A percentile compares a stretch with the other conserved stretches of the same genome.
phyloP scores from a whole-genome alignment of 2,888 invertebrate genomes.

The Tigriopus californicus region DNA sequence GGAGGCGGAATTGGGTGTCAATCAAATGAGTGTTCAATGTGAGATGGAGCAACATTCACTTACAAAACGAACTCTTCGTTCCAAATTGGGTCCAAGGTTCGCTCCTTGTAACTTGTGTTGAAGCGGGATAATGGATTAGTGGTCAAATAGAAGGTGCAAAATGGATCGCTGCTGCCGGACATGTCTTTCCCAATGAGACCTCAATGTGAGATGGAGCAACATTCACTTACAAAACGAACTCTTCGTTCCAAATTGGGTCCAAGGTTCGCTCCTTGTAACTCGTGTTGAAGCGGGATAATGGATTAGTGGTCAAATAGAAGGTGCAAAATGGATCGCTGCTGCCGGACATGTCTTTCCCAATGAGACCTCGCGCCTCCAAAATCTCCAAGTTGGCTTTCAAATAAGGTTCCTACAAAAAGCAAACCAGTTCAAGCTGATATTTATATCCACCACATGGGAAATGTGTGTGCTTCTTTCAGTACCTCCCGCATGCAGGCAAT shows the following conservation, averaged over 20 bases:
- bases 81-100: conserved; percentile 78
- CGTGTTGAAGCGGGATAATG: conserved; percentile 53
- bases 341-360: conserved; percentile 13
- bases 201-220: too few relatives aligned
- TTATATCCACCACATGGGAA: too few relatives aligned
- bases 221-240: conserved; percentile 83
- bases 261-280: conserved; percentile 76
- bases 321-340: conserved; percentile 89
- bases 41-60: conserved; percentile 29
- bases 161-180: conserved; percentile 65
- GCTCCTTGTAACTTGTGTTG: conserved; percentile 75
- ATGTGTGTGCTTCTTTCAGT: too few relatives aligned
- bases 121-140: conserved; percentile 49
- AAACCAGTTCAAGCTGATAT: too few relatives aligned
- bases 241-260: conserved; percentile 88
- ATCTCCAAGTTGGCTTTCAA: conserved; percentile 13
- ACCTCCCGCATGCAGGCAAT: conserved; percentile 10
- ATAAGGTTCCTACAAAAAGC: conserved; percentile 1
- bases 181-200: conserved; percentile 10
- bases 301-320: conserved; percentile 56
- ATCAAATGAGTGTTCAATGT: background rate
- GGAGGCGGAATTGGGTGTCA: background rate
- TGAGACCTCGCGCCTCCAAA: background rate
- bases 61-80: conserved; percentile 93
- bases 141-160: conserved; percentile 72